Evolutionary conservation across 2,888 invertebrate species (phyloP), one percentile per base, ranked within the genome.

Genomic region (Onthophagus sagittarius): DNA sequence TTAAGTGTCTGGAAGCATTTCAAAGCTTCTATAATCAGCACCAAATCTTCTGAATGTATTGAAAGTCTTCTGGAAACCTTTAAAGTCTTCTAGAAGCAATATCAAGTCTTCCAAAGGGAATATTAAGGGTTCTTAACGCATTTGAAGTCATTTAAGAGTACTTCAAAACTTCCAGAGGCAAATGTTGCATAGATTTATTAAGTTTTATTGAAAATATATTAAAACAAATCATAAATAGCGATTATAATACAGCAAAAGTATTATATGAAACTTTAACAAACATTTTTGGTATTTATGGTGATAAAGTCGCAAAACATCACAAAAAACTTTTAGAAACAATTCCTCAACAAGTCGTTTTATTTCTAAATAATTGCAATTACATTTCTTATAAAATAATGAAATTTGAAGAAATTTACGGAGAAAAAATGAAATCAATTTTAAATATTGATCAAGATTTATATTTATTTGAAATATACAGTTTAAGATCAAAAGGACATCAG

Each of bases 301-400:
- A 89, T 65, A 90, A 94, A 70, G 92, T 95, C 23, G 93, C 94
- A 0, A 91, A 91, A 77, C 90, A 93, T 81, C 96, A 97, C 85
- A 91, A 91, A 81, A 91, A 92, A 80, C 90, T 92, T 78, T 87
- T 97, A 73, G 90, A 93, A 81, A 93, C 91, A 0, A 93, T 97
- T 80, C 97, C 97, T 1, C 96, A 97, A 81, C 94, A 95, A 86
- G 91, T 93, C 78, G 96, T 94, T 5, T 83, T 96, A 31, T 94
- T 94, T 82, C 92, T 97, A 86, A 98, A 98, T 87, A 97, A 98
- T 85, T 96, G 96, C 83, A 91, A 94, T 91, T 97, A 92, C 82
- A 87, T 98, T 9, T 91, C 94, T 0, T 93, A 96, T 85, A 89
- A 91, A 79, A 86, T 94, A 72, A 87, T 23, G 23, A 23, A 23